These are phyloP conservation scores for Condylura cristata DNA, from an alignment of 2,113 vertebrate genomes.

Conservation along the genomic window DNA sequence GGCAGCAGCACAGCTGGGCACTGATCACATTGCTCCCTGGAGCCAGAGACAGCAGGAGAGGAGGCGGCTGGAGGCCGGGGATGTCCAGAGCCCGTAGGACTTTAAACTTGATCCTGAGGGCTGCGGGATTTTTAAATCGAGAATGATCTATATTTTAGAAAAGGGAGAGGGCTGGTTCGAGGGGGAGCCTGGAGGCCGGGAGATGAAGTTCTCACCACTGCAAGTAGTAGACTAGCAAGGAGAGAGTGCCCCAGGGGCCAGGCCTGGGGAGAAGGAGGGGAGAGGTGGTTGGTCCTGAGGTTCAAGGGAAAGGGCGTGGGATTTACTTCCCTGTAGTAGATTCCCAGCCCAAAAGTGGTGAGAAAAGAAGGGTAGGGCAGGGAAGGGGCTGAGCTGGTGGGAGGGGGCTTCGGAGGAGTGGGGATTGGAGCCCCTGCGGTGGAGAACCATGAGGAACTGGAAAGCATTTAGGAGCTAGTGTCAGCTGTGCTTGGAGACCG, in stretches of 20 bases:
- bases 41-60: not conserved
- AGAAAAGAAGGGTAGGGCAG: not conserved
- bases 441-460: not conserved
- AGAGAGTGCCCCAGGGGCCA: not conserved
- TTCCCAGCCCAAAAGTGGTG: not conserved
- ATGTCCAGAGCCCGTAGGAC: not conserved
- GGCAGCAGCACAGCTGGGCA: not conserved
- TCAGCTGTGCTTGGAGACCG: not conserved
- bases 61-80: not conserved
- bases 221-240: too few relatives aligned
- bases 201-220: not conserved
- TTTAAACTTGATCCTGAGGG: not conserved
- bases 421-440: not conserved
- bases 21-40: not conserved
- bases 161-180: not conserved
- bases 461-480: not conserved
- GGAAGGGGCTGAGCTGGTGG: too few relatives aligned
- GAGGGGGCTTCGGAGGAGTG: not conserved
- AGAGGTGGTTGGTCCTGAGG: not conserved
- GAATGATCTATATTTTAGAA: not conserved
- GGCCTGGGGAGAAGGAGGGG: not conserved
- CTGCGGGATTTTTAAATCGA: not conserved
- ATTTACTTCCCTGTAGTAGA: not conserved
- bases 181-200: not conserved
- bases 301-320: not conserved